A percentile compares a stretch with the other conserved stretches of the same genome.
Conservation (phyloP, 2,113 vertebrate species). For the Pluvianellus socialis region DNA sequence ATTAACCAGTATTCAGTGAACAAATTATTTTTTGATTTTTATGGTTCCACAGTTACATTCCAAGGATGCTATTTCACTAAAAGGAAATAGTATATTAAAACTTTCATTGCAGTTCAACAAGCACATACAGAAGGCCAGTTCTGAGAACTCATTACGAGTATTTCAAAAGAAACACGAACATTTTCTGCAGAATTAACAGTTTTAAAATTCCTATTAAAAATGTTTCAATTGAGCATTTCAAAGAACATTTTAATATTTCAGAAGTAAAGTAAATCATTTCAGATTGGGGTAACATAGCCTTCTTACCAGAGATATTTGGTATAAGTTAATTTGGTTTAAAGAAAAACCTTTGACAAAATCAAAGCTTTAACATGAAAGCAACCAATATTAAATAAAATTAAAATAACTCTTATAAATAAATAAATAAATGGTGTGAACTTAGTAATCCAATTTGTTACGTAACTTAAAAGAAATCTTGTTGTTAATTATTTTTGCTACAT, state of each 20-base stretch:
- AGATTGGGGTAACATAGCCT: neutral
- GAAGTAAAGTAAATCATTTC: neutral
- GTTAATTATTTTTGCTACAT: neutral
- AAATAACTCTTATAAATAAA: constrained; percentile 24
- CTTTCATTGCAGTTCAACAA: neutral
- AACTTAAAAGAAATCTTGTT: neutral
- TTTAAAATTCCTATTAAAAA: neutral
- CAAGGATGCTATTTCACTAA: neutral
- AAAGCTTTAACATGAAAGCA: constrained; percentile 18
- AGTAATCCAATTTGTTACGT: neutral
- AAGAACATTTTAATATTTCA: neutral
- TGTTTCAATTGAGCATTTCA: neutral
- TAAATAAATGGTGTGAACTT: neutral
- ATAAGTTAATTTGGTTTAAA: neutral
- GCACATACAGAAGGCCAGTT: neutral
- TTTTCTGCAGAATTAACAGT: neutral
- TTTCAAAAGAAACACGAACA: neutral
- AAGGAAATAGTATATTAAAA: neutral
- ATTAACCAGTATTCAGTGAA: neutral
- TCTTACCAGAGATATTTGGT: neutral
- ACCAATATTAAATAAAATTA: neutral
- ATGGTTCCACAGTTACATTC: neutral
- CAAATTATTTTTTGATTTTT: neutral
- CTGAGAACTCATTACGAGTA: neutral
- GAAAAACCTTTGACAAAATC: constrained; percentile 4